Percentiles rank a stretch among this genome's conserved stretches.
These are phyloP conservation scores for Papilio polyxenes DNA, from an alignment of 1,140 invertebrate species.

Conservation along the genomic window DNA sequence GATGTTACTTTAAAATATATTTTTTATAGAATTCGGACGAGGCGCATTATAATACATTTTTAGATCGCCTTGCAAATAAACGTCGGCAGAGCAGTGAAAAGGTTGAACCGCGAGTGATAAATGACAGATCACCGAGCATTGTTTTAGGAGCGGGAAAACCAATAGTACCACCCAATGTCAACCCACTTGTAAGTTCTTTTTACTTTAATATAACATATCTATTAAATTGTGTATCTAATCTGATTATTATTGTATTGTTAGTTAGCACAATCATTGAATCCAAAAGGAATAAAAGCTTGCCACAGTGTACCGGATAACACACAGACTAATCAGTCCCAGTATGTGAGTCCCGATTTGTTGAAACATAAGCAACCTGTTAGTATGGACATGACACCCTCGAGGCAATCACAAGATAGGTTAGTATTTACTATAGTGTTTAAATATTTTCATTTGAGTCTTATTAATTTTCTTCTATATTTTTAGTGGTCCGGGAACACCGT, in stretches of 20 bases:
- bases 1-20: neutral
- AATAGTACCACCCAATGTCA: conserved; percentile 70
- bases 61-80: conserved; percentile 87
- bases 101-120: conserved; percentile 60
- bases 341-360: conserved; percentile 65
- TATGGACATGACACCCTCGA: conserved; percentile 64
- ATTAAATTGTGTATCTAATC: neutral
- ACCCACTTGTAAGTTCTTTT: conserved; percentile 72
- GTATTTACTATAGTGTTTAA: neutral
- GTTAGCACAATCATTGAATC: conserved; percentile 68
- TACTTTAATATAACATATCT: neutral
- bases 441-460: neutral
- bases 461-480: neutral
- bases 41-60: conserved; percentile 92
- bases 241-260: conserved; percentile 43
- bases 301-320: conserved; percentile 42
- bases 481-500: conserved; percentile 59
- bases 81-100: conserved; percentile 84
- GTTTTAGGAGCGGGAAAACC: conserved; percentile 73
- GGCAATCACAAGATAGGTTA: conserved; percentile 61
- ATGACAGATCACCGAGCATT: conserved; percentile 72
- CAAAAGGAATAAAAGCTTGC: conserved; percentile 48
- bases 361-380: conserved; percentile 61
- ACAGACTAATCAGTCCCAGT: conserved; percentile 59
- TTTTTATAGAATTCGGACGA: conserved; percentile 92